Evolutionary conservation across 92 coral and sea anemone species (phyloP).

Genomic region (Umimayanthus kanabou): DNA sequence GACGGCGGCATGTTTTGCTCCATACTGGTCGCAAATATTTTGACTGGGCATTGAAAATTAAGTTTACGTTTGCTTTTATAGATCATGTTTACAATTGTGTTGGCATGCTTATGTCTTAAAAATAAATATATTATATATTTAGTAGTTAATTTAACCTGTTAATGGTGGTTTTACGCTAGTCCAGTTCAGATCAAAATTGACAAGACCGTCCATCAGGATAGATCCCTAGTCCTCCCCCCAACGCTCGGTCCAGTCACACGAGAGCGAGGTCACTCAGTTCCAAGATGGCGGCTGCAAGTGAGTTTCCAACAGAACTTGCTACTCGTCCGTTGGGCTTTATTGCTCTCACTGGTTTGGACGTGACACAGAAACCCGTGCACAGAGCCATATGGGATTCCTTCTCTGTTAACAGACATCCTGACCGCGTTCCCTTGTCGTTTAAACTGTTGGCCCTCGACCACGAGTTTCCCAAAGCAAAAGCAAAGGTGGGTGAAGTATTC

Average conservation of each 20-base stretch:
- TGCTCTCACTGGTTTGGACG: slow-evolving; percentile 88
- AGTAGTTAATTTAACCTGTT: too few species aligned
- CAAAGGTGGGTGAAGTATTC: slow-evolving; percentile 62
- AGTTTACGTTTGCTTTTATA: too few species aligned
- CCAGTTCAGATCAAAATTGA: too few species aligned
- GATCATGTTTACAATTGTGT: too few species aligned
- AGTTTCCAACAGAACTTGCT: slow-evolving; percentile 90
- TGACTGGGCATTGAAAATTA: too few species aligned
- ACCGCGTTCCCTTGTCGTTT: slow-evolving; percentile 88
- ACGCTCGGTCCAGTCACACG: background rate
- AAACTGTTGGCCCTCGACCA: slow-evolving; percentile 80
- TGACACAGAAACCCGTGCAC: slow-evolving; percentile 74
- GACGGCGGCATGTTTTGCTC: too few species aligned
- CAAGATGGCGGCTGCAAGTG: slow-evolving; percentile 99
- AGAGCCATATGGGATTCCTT: slow-evolving; percentile 97
- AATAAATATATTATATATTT: too few species aligned
- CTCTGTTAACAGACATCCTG: slow-evolving; percentile 87
- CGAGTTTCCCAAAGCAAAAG: slow-evolving; percentile 86
- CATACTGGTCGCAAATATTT: too few species aligned
- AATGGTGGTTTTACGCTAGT: too few species aligned
- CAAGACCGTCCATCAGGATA: too few species aligned
- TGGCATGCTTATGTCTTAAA: too few species aligned
- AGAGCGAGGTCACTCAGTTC: slow-evolving; percentile 17
- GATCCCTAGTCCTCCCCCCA: background rate
- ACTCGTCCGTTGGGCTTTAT: slow-evolving; percentile 93